phyloP scores from a whole-genome alignment of 2,113 vertebrate genomes.

The Willisornis vidua region DNA sequence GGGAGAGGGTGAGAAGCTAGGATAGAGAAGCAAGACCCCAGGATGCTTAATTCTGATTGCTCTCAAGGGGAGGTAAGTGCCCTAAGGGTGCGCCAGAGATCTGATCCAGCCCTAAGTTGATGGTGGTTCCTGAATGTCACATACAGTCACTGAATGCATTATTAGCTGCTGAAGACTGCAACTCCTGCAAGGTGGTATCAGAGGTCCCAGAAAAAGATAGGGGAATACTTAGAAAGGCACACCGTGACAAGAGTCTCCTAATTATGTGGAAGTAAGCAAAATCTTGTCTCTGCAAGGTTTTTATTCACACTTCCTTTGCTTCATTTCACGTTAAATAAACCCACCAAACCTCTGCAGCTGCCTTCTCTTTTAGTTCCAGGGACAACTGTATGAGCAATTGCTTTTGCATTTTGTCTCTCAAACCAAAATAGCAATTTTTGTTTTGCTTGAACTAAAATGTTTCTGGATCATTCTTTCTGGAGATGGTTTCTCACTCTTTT shows the following conservation, averaged over 20 bases:
- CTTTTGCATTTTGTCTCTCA: background rate
- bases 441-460: background rate
- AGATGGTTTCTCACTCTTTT: background rate
- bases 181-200: background rate
- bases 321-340: accelerated
- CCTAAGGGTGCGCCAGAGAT: background rate
- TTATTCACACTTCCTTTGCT: background rate
- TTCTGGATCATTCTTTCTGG: background rate
- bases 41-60: background rate
- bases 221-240: background rate
- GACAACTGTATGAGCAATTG: background rate
- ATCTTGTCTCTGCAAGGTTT: background rate
- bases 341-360: background rate
- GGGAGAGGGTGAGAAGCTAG: background rate
- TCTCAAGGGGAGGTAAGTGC: background rate
- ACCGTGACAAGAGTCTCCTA: background rate
- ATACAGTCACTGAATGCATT: accelerated
- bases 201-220: background rate
- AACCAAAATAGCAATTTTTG: background rate
- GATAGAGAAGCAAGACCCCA: background rate
- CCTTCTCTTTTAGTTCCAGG: background rate
- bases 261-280: background rate
- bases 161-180: accelerated
- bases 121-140: background rate
- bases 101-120: background rate